phyloP scores from a whole-genome alignment of 2,797 vertebrate species.

The Pseudopleuronectes americanus region DNA sequence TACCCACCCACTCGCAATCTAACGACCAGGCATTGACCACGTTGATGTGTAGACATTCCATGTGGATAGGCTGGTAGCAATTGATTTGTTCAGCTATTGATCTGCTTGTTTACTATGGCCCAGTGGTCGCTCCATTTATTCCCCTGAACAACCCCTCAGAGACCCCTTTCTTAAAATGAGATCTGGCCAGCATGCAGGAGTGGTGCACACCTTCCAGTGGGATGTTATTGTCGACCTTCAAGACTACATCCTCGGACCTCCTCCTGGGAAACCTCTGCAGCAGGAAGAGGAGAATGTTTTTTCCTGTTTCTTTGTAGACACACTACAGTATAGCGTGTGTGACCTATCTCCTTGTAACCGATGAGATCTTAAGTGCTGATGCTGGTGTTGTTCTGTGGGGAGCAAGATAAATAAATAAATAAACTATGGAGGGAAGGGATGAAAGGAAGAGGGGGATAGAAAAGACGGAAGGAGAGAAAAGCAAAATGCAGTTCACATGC shows the following conservation, averaged over 20 bases:
- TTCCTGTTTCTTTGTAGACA: constrained; percentile 44
- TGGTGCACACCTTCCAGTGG: constrained; percentile 31
- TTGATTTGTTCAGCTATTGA: constrained; percentile 76
- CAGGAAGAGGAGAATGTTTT: constrained; percentile 38
- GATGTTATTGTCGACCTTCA: constrained; percentile 68
- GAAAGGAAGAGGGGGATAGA: constrained; percentile 26
- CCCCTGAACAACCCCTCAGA: constrained; percentile 45
- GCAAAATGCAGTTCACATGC: constrained; percentile 67
- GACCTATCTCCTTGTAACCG: constrained; percentile 65
- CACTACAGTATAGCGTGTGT: constrained; percentile 39
- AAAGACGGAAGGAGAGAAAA: constrained; percentile 49
- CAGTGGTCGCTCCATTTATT: constrained; percentile 22
- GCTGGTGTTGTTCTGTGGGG: constrained; percentile 64
- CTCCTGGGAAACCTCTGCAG: constrained; percentile 51
- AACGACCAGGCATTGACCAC: constrained; percentile 29
- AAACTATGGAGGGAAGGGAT: constrained; percentile 39
- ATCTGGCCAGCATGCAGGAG: constrained; percentile 22
- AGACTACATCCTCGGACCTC: constrained; percentile 39
- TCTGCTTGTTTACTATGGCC: constrained; percentile 65
- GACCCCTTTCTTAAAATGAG: constrained; percentile 51
- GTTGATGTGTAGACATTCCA: constrained; percentile 31
- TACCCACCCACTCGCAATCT: constrained; percentile 10
- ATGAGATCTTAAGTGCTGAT: constrained; percentile 77
- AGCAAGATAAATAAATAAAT: constrained; percentile 72
- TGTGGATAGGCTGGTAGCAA: constrained; percentile 47